Evolutionary conservation across 2,113 vertebrate genomes (phyloP), one percentile per base, ranked within the genome.

Genomic region (Lophius piscatorius): DNA sequence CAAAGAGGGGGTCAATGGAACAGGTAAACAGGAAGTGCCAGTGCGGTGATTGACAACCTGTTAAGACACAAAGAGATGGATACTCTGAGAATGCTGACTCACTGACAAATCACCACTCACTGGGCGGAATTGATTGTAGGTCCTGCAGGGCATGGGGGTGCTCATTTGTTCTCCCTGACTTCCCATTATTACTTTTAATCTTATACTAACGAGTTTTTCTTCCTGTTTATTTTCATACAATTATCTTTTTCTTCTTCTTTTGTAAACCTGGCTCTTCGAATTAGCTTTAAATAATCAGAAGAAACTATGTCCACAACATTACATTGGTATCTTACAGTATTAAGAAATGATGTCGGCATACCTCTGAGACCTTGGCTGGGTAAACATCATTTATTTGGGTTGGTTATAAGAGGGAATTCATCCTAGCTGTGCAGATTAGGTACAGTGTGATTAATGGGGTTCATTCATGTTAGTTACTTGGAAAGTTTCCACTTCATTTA

Each of bases 21-120:
- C 89, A 89, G 84, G 87, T 87, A 86, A 89, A 91, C 87, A 91
- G 88, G 88, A 90, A 90, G 83, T 69, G 70, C 78, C 74, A 28
- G 60, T 6, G 58, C 33, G 21, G 63, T 86, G 84, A 88, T 62
- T 83, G 88, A 87, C 87, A 87, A 59, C 55, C 45, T 90, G 86
- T 91, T 90, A 90, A 69, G 83, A 91, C 87, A 79, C 80, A 77
- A 84, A 79, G 78, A 88, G 87, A 87, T 86, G 85, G 80, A 87
- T 88, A 64, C 62, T 67, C 9, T 51, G 47, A 63, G 72, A 82
- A 79, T 8, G 58, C 70, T 59, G 70, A 82, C 67, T 82, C 74
- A 55, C 64, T 80, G 79, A 84, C 77, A 78, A 87, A 87, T 84
- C 50, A 78, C 74, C 41, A 18, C 47, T 68, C 58, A 23, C 49